These are phyloP conservation scores for Bos indicus DNA, from an alignment of 2,113 vertebrate genomes.

Conservation along the genomic window DNA sequence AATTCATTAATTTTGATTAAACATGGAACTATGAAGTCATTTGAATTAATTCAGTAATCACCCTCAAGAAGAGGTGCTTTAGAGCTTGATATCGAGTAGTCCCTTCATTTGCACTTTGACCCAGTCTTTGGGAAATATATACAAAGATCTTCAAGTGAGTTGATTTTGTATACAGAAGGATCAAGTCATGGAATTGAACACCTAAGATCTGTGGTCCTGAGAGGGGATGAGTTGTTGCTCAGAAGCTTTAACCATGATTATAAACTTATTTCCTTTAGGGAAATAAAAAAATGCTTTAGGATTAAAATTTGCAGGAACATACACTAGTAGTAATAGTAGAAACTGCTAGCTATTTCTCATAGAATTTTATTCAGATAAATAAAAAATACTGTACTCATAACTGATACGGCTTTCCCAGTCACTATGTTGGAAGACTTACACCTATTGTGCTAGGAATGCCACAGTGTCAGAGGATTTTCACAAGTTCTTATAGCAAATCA, in stretches of 20 bases:
- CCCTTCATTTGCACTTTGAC: slow-evolving; percentile 36
- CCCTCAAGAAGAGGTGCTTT: slow-evolving; percentile 34
- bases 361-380: neutral
- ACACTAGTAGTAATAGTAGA: neutral
- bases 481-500: neutral
- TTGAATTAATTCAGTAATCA: slow-evolving; percentile 70
- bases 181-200: neutral
- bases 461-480: neutral
- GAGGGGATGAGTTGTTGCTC: neutral
- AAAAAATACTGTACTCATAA: neutral
- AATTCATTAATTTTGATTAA: slow-evolving; percentile 70
- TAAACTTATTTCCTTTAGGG: neutral
- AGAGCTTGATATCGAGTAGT: slow-evolving; percentile 10
- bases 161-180: neutral
- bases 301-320: neutral
- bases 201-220: neutral
- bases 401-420: neutral
- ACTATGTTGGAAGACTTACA: neutral
- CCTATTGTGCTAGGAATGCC: neutral
- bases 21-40: slow-evolving; percentile 53
- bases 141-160: neutral
- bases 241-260: neutral
- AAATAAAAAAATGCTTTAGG: neutral
- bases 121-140: neutral
- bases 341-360: neutral